Conservation (phyloP, 2,113 vertebrate species). For the Dissostichus mawsoni region DNA sequence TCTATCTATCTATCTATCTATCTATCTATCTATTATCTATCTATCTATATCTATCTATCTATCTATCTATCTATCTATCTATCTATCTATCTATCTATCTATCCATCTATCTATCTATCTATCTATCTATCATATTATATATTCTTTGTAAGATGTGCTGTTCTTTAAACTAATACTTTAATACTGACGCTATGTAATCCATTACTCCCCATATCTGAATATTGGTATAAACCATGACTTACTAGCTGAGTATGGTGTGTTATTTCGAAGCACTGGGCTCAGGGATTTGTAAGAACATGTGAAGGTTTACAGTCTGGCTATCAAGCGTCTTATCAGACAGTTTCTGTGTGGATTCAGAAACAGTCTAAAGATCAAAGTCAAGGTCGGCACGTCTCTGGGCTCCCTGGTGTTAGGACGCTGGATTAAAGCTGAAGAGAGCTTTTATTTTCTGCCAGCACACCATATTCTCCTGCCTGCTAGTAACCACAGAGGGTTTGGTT, state of each 20-base stretch:
- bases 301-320: slow-evolving; percentile 47
- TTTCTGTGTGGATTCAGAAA: slow-evolving; percentile 44
- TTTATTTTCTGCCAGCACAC: slow-evolving; percentile 15
- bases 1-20: no score
- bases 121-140: no score
- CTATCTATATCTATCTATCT: no score
- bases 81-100: no score
- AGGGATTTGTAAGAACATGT: slow-evolving; percentile 25
- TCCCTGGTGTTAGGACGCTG: background rate
- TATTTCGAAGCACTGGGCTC: background rate
- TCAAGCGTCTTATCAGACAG: slow-evolving; percentile 49
- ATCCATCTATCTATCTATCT: no score
- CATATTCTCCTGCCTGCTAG: background rate
- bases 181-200: no score
- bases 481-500: background rate
- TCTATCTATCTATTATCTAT: no score
- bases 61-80: no score
- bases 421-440: slow-evolving; percentile 9
- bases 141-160: no score
- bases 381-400: slow-evolving; percentile 1
- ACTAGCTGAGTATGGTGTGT: background rate
- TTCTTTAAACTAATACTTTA: no score
- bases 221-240: background rate
- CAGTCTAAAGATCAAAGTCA: slow-evolving; percentile 35
- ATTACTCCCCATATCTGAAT: no score